Percentiles rank a stretch among this genome's conserved stretches.
These are phyloP conservation scores for Epicampocera succincta DNA, from an alignment of 2,888 invertebrate species.

Conservation along the genomic window DNA sequence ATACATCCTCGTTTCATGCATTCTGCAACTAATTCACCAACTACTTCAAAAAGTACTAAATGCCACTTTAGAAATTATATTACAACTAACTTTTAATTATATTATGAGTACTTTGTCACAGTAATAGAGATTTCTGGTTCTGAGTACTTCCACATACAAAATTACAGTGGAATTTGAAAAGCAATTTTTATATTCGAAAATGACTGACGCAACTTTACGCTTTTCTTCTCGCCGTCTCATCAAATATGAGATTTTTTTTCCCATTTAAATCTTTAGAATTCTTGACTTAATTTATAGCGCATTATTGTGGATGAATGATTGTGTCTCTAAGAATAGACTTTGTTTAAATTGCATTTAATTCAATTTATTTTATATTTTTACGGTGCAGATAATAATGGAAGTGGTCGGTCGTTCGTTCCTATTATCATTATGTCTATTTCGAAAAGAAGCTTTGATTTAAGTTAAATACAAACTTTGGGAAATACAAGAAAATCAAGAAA, in stretches of 20 bases:
- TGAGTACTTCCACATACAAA: neutral
- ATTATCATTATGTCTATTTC: slow-evolving; percentile 19
- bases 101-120: slow-evolving; percentile 1
- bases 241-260: neutral
- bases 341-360: slow-evolving; percentile 67
- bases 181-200: neutral
- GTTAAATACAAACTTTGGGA: neutral
- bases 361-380: slow-evolving; percentile 52
- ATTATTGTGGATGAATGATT: slow-evolving; percentile 51
- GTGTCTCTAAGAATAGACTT: slow-evolving; percentile 56
- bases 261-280: slow-evolving; percentile 36
- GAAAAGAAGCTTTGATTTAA: slow-evolving; percentile 14
- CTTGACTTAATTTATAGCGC: slow-evolving; percentile 53
- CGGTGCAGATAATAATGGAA: slow-evolving; percentile 44
- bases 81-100: slow-evolving; percentile 35
- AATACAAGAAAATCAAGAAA: neutral
- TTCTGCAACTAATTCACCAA: slow-evolving; percentile 17
- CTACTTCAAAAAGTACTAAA: slow-evolving; percentile 31
- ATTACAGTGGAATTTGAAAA: no score
- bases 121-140: slow-evolving; percentile 6
- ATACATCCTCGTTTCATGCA: slow-evolving; percentile 4
- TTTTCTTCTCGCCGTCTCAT: slow-evolving; percentile 5
- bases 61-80: slow-evolving; percentile 46
- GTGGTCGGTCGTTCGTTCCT: no score
- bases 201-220: neutral